Evolutionary conservation across 2,888 invertebrate genomes (phyloP).

Genomic region (Dolomedes plantarius): DNA sequence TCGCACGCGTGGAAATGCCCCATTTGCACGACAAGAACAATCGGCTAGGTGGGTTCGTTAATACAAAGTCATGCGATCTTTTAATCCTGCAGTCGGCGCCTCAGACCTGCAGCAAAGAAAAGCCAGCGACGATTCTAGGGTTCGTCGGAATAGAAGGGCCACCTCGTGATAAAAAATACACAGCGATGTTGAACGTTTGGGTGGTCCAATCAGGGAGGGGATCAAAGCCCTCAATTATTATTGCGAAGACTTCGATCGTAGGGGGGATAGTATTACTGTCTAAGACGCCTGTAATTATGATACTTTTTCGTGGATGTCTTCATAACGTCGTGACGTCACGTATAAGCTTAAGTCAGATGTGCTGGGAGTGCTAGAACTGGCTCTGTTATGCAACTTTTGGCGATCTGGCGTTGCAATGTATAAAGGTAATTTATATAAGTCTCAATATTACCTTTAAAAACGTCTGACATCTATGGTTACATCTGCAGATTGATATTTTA

Average conservation of each 20-base stretch:
- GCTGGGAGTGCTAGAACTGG: slow-evolving; percentile 16
- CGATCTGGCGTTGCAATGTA: neutral
- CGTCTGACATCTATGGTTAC: too few species aligned
- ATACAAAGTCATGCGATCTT: too few species aligned
- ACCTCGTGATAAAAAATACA: slow-evolving; percentile 45
- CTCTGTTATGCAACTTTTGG: neutral
- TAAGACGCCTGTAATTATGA: slow-evolving; percentile 62
- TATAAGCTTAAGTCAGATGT: neutral
- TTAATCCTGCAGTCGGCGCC: too few species aligned
- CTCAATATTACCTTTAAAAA: too few species aligned
- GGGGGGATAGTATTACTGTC: slow-evolving; percentile 41
- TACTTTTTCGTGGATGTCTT: slow-evolving; percentile 66
- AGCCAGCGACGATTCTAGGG: too few species aligned
- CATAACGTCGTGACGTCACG: slow-evolving; percentile 69
- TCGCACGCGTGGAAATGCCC: too few species aligned
- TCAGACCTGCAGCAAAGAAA: too few species aligned
- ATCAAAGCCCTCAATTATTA: slow-evolving; percentile 58
- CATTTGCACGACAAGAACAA: too few species aligned
- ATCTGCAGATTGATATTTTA: too few species aligned
- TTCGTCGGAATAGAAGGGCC: slow-evolving; percentile 19
- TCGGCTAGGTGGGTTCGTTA: too few species aligned
- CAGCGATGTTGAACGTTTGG: slow-evolving; percentile 41
- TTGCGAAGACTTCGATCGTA: slow-evolving; percentile 35
- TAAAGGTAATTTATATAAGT: too few species aligned
- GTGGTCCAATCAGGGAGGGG: slow-evolving; percentile 54